Evolutionary conservation across 2,888 invertebrate genomes (phyloP).

Genomic region (Ectemnius cavifrons): DNA sequence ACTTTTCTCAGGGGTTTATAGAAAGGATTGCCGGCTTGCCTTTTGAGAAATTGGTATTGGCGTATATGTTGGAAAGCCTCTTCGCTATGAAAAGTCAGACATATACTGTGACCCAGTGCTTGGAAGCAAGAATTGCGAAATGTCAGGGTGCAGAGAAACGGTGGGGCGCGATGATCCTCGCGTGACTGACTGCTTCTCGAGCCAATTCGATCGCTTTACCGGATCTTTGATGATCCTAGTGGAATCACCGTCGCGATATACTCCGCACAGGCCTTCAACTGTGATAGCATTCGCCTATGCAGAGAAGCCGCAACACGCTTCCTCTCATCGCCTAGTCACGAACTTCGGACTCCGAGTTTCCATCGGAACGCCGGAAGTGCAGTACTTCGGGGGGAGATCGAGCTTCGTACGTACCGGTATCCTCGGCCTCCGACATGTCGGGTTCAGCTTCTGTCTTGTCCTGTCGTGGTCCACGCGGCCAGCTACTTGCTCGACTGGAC

Average conservation of each 20-base stretch:
- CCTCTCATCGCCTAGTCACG: slow-evolving; percentile 51
- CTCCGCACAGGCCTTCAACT: neutral
- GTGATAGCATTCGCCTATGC: slow-evolving; percentile 11
- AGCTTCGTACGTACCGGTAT: slow-evolving; percentile 53
- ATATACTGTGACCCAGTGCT: slow-evolving; percentile 12
- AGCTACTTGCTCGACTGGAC: slow-evolving; percentile 47
- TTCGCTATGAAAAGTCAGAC: too few relatives aligned
- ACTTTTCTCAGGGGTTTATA: too few relatives aligned
- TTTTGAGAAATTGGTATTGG: too few relatives aligned
- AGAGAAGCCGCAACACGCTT: slow-evolving; percentile 25
- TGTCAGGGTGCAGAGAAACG: slow-evolving; percentile 52
- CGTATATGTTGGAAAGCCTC: too few relatives aligned
- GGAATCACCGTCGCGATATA: slow-evolving; percentile 34
- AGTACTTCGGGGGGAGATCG: too few relatives aligned
- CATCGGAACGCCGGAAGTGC: slow-evolving; percentile 1
- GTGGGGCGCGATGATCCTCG: slow-evolving; percentile 54
- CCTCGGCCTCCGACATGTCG: slow-evolving; percentile 57
- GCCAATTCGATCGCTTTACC: slow-evolving; percentile 50
- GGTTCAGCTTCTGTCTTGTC: slow-evolving; percentile 15
- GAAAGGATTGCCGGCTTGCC: too few relatives aligned
- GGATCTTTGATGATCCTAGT: slow-evolving; percentile 50
- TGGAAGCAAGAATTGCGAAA: slow-evolving; percentile 40
- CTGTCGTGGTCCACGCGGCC: slow-evolving; percentile 48
- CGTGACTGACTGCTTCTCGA: slow-evolving; percentile 45
- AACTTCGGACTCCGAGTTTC: slow-evolving; percentile 6